Conservation (phyloP, 2,888 invertebrate genomes). For the Callosobruchus maculatus region DNA sequence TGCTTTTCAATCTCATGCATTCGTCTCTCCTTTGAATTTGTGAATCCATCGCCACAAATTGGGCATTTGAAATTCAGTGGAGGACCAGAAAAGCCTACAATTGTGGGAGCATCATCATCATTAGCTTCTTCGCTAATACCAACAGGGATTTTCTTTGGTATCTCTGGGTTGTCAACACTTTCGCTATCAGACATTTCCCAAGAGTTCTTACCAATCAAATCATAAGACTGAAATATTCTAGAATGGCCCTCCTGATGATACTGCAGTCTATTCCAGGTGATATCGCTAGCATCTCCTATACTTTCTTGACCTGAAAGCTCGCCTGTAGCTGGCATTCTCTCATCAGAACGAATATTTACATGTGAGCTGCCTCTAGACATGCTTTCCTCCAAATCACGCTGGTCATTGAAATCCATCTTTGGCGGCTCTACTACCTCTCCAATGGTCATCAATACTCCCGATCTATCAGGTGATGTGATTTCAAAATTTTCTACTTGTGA, state of each 20-base stretch:
- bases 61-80: slow-evolving; percentile 55
- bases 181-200: slow-evolving; percentile 69
- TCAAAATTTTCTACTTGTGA: slow-evolving; percentile 44
- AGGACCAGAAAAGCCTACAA: slow-evolving; percentile 44
- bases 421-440: slow-evolving; percentile 33
- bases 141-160: slow-evolving; percentile 8
- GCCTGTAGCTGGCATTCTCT: slow-evolving; percentile 82
- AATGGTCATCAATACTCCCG: slow-evolving; percentile 43
- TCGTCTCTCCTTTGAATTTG: slow-evolving; percentile 61
- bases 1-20: slow-evolving; percentile 59
- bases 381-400: slow-evolving; percentile 45
- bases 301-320: slow-evolving; percentile 86
- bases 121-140: slow-evolving; percentile 12
- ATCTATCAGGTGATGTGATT: slow-evolving; percentile 32
- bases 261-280: slow-evolving; percentile 72
- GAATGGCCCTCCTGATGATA: slow-evolving; percentile 53
- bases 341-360: slow-evolving; percentile 78
- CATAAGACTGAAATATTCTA: slow-evolving; percentile 56
- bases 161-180: slow-evolving; percentile 44
- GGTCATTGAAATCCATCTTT: slow-evolving; percentile 24
- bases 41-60: slow-evolving; percentile 57
- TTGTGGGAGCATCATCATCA: slow-evolving; percentile 32
- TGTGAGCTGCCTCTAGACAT: slow-evolving; percentile 57
- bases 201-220: slow-evolving; percentile 64
- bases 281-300: slow-evolving; percentile 74